phyloP scores from a whole-genome alignment of 2,797 vertebrate genomes.

The Anabas testudineus region DNA sequence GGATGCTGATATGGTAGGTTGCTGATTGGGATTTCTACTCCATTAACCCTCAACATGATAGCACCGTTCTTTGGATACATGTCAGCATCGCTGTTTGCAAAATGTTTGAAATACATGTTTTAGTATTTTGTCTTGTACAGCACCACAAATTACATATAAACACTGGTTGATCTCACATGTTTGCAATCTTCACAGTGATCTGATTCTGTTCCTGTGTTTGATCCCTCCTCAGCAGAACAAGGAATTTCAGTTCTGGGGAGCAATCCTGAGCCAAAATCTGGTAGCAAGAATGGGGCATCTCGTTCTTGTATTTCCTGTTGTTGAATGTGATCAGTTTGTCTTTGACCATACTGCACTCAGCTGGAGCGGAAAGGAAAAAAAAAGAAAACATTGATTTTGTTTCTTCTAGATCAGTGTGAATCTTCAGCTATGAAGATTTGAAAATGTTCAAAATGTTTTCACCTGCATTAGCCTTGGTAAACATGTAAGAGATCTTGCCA shows the following conservation, averaged over 20 bases:
- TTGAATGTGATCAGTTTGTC: conserved; percentile 74
- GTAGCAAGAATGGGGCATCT: conserved; percentile 84
- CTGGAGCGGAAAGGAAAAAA: conserved; percentile 44
- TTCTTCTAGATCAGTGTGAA: neutral
- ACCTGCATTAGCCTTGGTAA: conserved; percentile 74
- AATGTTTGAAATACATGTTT: conserved; percentile 13
- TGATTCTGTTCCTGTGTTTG: conserved; percentile 65
- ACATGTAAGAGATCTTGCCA: conserved; percentile 61
- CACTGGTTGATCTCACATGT: conserved; percentile 79
- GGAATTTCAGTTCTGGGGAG: conserved; percentile 85
- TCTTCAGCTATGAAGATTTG: neutral
- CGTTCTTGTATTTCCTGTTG: conserved; percentile 70
- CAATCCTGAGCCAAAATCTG: conserved; percentile 89
- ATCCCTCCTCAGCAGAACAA: conserved; percentile 84
- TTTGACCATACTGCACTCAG: conserved; percentile 61
- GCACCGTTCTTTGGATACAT: conserved; percentile 69
- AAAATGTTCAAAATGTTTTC: conserved; percentile 17
- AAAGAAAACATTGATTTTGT: neutral
- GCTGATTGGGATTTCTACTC: conserved; percentile 60
- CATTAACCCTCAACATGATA: conserved; percentile 81
- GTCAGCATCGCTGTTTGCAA: conserved; percentile 82
- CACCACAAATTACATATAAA: neutral
- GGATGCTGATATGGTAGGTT: conserved; percentile 78
- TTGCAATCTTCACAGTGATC: conserved; percentile 80
- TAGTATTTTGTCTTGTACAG: neutral